Evolutionary conservation across 2,888 invertebrate genomes (phyloP), one percentile per base, ranked within the genome.

Genomic region (Dasypogon diadema): DNA sequence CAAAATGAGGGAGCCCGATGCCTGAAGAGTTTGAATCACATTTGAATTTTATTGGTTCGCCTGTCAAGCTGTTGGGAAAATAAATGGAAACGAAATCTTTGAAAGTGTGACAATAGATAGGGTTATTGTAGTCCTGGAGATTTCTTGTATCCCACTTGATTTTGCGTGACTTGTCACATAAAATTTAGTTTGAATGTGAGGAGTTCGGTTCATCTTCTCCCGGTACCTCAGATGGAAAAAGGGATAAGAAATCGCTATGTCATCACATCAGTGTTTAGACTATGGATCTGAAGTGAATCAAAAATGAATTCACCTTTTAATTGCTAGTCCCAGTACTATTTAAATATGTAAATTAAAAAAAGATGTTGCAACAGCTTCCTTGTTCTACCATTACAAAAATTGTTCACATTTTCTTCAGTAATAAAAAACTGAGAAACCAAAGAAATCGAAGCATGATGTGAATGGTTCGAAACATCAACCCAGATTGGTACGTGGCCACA

Each of bases 41-140:
- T 84, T 83, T 83, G 84, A 84, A 84, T 83, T 84, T 84, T 84
- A 84, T 84, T 84, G 83, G 81, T 81, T 82, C 77, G 80, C 79
- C 81, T 83, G 83, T 83, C 84, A 83, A 81, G 55, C 22, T 42
- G 56, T 24, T 73, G 37, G 21, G 42, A 56, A 56, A 73, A 42
- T 73, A 56, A 56, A 73, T 56, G 73, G 56, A 56, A n/a, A 56
- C 21, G 22, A 56, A 73, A 73, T 56, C 56, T 56, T 73, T 22
- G 12, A n/a, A n/a, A n/a, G 65, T n/a, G 63, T 42, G 46, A 65
- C 46, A 22, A 65, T 60, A 21, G 65, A 46, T 46, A 18, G 46
- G 46, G 65, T 46, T 65, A 46, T 65, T 46, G 65, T 48, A 24
- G 46, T 65, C 21, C 65, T 46, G 46, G 37, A 60, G 37, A 60